phyloP scores from a whole-genome alignment of 2,888 invertebrate species.

The Megamerina dolium region DNA sequence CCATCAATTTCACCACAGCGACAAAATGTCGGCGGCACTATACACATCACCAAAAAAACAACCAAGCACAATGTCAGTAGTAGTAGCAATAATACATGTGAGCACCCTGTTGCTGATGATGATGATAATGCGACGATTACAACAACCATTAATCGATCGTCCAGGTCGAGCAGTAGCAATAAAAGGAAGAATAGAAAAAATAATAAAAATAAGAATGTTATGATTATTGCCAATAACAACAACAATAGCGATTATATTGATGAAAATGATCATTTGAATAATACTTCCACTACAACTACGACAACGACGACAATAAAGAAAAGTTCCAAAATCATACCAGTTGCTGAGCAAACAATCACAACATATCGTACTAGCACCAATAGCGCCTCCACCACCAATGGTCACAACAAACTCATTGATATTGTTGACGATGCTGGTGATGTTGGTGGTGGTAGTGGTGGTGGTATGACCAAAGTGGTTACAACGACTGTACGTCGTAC shows the following conservation, averaged over 20 bases:
- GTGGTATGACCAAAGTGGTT: conserved; percentile 12
- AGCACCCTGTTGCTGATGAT: too few species aligned
- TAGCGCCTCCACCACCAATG: conserved; percentile 8
- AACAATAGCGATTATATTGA: conserved; percentile 13
- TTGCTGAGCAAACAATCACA: too few species aligned
- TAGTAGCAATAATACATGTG: too few species aligned
- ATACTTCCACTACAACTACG: conserved; percentile 7
- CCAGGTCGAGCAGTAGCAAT: too few species aligned
- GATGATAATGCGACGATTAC: background rate
- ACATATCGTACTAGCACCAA: too few species aligned
- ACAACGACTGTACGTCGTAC: conserved; percentile 26
- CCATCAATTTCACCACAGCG: conserved; percentile 2
- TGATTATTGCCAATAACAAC: too few species aligned
- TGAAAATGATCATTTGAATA: too few species aligned
- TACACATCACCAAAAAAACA: conserved; percentile 9
- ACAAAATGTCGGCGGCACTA: background rate
- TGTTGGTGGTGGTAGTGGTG: conserved; percentile 13
- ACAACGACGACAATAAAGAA: too few species aligned
- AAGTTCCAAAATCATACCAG: too few species aligned
- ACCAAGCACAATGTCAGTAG: conserved; percentile 2
- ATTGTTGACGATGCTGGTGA: conserved; percentile 13
- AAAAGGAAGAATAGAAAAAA: conserved; percentile 6
- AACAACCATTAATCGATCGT: too few species aligned
- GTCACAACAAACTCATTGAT: conserved; percentile 16
- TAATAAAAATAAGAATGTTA: conserved; percentile 2